phyloP scores from a whole-genome alignment of 2,113 vertebrate genomes.

The Trogon surrucura region DNA sequence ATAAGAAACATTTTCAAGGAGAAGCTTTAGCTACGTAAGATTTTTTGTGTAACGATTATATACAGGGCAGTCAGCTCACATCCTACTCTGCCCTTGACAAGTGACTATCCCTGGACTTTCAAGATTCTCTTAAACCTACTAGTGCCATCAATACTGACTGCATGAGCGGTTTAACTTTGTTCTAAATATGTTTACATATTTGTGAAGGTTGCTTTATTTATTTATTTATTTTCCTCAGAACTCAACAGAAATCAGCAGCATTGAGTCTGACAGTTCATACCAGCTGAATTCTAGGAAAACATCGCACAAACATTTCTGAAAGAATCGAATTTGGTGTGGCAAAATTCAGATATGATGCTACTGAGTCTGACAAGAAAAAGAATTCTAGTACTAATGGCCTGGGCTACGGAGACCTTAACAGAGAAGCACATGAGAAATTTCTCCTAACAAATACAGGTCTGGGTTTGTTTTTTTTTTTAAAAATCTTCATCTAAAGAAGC shows the following conservation, averaged over 20 bases:
- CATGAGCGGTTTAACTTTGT: neutral
- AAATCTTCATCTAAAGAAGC: neutral
- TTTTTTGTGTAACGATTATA: neutral
- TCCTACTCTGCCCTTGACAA: neutral
- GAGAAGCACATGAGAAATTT: neutral
- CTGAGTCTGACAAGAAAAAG: neutral
- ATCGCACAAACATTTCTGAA: neutral
- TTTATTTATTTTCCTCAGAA: neutral
- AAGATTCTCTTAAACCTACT: neutral
- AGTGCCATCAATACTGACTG: neutral
- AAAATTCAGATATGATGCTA: neutral
- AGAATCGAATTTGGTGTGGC: neutral
- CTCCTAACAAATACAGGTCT: accelerated
- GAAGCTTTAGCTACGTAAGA: neutral
- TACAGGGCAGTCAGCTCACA: neutral
- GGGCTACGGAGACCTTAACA: neutral
- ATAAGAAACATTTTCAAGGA: neutral
- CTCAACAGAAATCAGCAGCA: neutral
- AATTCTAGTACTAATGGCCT: neutral
- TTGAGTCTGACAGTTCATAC: neutral
- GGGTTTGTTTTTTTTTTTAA: neutral
- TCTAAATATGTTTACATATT: neutral
- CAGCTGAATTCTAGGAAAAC: neutral
- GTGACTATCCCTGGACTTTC: neutral
- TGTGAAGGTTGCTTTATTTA: neutral